Percentiles rank a stretch among this genome's conserved stretches.
These are phyloP conservation scores for Mimachlamys varia DNA, from an alignment of 2,888 invertebrate species.

Conservation along the genomic window DNA sequence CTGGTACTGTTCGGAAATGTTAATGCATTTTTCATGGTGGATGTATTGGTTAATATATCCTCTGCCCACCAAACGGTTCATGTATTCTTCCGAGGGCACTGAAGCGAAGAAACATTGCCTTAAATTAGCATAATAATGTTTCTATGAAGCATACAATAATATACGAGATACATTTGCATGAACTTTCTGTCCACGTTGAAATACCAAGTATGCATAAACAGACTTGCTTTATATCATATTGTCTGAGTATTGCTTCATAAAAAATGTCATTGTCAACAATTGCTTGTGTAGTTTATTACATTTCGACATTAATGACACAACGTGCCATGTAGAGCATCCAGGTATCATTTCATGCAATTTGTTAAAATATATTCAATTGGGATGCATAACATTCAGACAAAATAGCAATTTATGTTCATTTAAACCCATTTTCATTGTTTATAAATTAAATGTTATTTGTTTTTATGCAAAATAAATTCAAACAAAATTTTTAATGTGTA, in stretches of 20 bases:
- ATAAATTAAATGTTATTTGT: too few relatives aligned
- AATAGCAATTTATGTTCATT: too few relatives aligned
- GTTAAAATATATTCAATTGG: too few relatives aligned
- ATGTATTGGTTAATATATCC: constrained; percentile 9
- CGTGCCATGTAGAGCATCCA: too few relatives aligned
- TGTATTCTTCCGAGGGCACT: constrained; percentile 31
- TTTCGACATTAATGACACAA: background rate
- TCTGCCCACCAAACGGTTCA: background rate
- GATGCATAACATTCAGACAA: too few relatives aligned
- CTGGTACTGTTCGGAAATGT: background rate
- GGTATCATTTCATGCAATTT: too few relatives aligned
- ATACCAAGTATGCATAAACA: background rate
- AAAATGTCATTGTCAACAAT: background rate
- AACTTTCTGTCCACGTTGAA: background rate
- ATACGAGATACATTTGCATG: background rate
- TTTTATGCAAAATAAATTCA: too few relatives aligned
- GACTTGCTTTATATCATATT: background rate
- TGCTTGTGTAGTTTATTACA: background rate
- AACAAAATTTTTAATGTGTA: too few relatives aligned
- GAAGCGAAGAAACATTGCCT: constrained; percentile 22
- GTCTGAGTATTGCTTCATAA: background rate
- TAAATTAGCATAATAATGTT: constrained; percentile 9
- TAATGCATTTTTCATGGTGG: background rate
- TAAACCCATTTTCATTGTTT: too few relatives aligned
- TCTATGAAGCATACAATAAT: background rate